Percentiles rank a stretch among this genome's conserved stretches.
These are phyloP conservation scores for Trichonephila clavipes DNA, from an alignment of 1,140 invertebrate genomes.

Conservation along the genomic window DNA sequence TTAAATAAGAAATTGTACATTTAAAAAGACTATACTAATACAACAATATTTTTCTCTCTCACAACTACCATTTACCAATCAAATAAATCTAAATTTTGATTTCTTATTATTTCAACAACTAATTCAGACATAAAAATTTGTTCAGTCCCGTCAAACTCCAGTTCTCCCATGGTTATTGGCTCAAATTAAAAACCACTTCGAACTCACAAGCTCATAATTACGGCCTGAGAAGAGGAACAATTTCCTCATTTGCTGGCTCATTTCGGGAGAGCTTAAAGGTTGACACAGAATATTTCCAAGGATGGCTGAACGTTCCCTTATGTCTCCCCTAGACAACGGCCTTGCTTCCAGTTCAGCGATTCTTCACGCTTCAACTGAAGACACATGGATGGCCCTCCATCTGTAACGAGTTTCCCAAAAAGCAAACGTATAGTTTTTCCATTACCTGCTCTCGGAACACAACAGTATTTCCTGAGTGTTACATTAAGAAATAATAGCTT, in stretches of 20 bases:
- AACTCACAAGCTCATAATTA: not conserved
- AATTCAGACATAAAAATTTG: too few species aligned
- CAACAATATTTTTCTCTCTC: too few species aligned
- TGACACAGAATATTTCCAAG: constrained; percentile 21
- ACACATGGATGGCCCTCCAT: constrained; percentile 1
- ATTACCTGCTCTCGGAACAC: not conserved
- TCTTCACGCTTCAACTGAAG: constrained; percentile 34
- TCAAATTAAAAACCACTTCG: too few species aligned
- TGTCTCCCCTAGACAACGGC: not conserved
- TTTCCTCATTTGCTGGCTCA: constrained; percentile 24
- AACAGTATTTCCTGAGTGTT: not conserved
- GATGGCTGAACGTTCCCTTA: not conserved
- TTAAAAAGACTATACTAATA: too few species aligned
- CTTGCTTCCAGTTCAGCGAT: constrained; percentile 43
- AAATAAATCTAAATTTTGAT: too few species aligned
- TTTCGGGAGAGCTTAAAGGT: not conserved
- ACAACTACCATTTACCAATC: too few species aligned
- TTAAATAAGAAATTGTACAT: too few species aligned
- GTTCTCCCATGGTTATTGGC: not conserved
- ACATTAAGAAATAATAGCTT: not conserved
- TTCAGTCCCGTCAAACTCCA: not conserved
- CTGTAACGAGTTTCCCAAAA: constrained; percentile 19
- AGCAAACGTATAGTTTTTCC: not conserved
- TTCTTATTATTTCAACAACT: too few species aligned
- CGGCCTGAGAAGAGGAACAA: not conserved